Conservation (phyloP, 2,797 vertebrate species). For the Gymnothorax javanicus region DNA sequence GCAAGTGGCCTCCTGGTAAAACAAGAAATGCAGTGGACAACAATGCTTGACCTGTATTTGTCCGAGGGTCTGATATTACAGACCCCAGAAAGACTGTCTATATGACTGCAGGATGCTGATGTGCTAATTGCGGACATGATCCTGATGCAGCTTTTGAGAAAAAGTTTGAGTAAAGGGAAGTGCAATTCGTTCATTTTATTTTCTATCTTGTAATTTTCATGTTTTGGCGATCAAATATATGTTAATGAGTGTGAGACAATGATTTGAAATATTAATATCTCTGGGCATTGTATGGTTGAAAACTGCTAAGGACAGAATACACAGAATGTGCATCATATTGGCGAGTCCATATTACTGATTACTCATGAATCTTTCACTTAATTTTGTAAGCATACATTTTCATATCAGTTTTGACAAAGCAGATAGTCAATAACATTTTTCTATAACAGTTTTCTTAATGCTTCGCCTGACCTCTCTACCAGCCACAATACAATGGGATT, state of each 20-base stretch:
- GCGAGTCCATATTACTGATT: neutral
- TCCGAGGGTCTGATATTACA: neutral
- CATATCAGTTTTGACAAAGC: slow-evolving; percentile 48
- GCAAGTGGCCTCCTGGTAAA: slow-evolving; percentile 2
- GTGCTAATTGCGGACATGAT: neutral
- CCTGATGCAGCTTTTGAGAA: neutral
- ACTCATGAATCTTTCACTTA: neutral
- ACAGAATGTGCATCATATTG: neutral
- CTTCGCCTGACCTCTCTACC: neutral
- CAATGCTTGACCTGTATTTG: neutral
- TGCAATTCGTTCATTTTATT: neutral
- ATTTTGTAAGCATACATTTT: slow-evolving; percentile 38
- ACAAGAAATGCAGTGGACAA: neutral
- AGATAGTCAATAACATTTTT: slow-evolving; percentile 36
- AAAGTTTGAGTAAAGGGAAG: neutral
- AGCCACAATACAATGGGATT: neutral
- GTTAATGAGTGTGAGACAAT: neutral
- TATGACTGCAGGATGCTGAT: neutral
- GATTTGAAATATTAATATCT: neutral
- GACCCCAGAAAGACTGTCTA: neutral
- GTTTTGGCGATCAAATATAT: neutral
- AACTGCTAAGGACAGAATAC: neutral
- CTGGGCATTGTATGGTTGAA: neutral
- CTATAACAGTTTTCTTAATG: slow-evolving; percentile 17
- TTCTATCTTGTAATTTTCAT: neutral